These are phyloP conservation scores for Thryonomys swinderianus DNA, from an alignment of 2,113 vertebrate genomes.

Conservation along the genomic window DNA sequence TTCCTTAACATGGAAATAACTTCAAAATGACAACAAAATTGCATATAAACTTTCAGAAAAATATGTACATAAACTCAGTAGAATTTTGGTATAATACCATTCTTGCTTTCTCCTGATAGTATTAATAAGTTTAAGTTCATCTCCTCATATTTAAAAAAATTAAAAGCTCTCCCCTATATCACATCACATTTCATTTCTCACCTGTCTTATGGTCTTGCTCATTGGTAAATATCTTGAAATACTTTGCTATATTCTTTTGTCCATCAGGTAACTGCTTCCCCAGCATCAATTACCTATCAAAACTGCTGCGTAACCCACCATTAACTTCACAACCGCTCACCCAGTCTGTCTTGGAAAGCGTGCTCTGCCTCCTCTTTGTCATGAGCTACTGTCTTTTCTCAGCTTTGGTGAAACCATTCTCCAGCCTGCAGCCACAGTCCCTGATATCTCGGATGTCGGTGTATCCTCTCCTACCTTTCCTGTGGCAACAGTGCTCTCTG, in stretches of 20 bases:
- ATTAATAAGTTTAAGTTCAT: not conserved
- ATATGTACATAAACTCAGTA: not conserved
- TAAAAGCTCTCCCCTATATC: not conserved
- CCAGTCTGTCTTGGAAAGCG: not conserved
- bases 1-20: constrained; percentile 6
- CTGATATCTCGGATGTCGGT: not conserved
- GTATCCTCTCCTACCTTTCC: not conserved
- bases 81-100: not conserved
- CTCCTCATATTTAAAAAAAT: not conserved
- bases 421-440: not conserved
- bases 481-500: not conserved
- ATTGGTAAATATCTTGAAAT: not conserved
- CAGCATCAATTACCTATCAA: not conserved
- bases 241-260: not conserved
- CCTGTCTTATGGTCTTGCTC: not conserved
- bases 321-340: too few relatives aligned
- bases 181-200: not conserved
- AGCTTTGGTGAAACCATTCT: not conserved
- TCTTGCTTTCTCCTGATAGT: not conserved
- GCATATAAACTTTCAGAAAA: not conserved
- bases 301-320: not conserved
- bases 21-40: constrained; percentile 31
- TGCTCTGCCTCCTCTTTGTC: not conserved
- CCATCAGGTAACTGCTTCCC: not conserved
- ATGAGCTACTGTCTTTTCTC: not conserved